These are phyloP conservation scores for Chloroceryle amazona DNA, from an alignment of 2,797 vertebrate genomes.

Conservation along the genomic window DNA sequence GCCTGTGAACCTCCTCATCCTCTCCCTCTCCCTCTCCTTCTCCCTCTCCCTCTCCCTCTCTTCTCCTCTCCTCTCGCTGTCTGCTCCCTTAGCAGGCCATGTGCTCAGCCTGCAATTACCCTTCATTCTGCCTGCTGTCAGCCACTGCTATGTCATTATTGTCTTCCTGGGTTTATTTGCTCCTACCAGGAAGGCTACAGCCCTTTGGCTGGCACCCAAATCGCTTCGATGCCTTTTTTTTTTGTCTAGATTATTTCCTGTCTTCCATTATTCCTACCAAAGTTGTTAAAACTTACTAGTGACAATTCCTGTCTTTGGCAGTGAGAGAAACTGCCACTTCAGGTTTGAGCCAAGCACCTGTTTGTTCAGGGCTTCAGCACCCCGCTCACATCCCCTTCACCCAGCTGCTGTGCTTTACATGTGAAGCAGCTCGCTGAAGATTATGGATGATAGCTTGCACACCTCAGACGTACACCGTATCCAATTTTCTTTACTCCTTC, in stretches of 20 bases:
- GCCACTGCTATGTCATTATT: background rate
- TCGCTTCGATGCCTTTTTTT: background rate
- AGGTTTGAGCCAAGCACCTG: conserved; percentile 18
- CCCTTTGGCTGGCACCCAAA: conserved; percentile 36
- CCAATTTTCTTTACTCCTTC: conserved; percentile 12
- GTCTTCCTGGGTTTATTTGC: conserved; percentile 42
- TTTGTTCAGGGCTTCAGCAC: background rate
- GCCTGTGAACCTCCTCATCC: background rate
- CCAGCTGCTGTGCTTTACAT: background rate
- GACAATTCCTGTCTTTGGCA: conserved; percentile 26
- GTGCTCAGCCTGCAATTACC: background rate
- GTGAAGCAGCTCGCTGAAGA: background rate
- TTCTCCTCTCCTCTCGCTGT: background rate
- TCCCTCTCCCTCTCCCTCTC: background rate
- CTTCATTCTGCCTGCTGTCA: background rate
- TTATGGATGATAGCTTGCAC: background rate
- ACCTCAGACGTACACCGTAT: background rate
- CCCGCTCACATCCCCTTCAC: background rate
- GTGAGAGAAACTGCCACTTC: background rate
- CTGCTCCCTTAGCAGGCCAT: background rate
- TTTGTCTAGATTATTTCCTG: background rate
- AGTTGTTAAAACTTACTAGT: conserved; percentile 23
- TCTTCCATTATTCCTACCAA: background rate
- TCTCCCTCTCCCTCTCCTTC: background rate
- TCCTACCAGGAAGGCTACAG: conserved; percentile 33